Base-by-base conservation (phyloP, 1,140 invertebrate genomes). In the Holcopasites calliopsidis region DNA sequence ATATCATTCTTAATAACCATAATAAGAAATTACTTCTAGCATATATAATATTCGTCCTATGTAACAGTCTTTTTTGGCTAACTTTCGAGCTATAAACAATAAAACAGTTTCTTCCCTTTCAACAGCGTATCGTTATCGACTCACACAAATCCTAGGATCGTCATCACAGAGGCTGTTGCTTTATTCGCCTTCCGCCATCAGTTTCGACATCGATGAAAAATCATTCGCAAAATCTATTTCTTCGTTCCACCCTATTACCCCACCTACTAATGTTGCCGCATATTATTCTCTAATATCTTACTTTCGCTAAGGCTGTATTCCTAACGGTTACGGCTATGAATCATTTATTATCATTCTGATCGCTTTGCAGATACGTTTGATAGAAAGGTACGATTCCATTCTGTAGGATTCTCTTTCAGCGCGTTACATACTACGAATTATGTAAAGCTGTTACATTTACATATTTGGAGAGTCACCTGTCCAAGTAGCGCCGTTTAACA, bases 1-100 rank as follows among this genome's bases (percentile, higher is more conserved):
- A 83, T 86, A 85, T 86, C 72, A 58, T 81, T 81, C 80, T 83
- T 85, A 82, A 74, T 87, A 79, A 83, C 79, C 55, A 80, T 85
- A 79, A 77, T 88, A 85, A 86, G 84, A 88, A 89, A 81, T 79
- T 82, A 84, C 88, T 77, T 83, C 85, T 88, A 88, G 79, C 82
- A 55, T 86, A 55, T 47, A 88, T 57, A 86, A 75, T 88, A 89
- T 89, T 87, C 83, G 66, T 87, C 83, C 80, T 90, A 90, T 85
- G 61, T 89, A 89, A 89, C 89, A 90, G 89, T 90, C 88, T 90
- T 90, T n/a, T 89, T 89, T 88, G 88, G 88, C 85, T 90, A 90
- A 86, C 84, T 77, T 84, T 89, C 85, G 64, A 88, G 76, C 86
- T 88, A 89, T 86, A 77, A 89, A 90, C 88, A 90, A 89, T 88